These are phyloP conservation scores for Urophycis tenuis DNA, from an alignment of 2,797 vertebrate species.

Conservation along the genomic window DNA sequence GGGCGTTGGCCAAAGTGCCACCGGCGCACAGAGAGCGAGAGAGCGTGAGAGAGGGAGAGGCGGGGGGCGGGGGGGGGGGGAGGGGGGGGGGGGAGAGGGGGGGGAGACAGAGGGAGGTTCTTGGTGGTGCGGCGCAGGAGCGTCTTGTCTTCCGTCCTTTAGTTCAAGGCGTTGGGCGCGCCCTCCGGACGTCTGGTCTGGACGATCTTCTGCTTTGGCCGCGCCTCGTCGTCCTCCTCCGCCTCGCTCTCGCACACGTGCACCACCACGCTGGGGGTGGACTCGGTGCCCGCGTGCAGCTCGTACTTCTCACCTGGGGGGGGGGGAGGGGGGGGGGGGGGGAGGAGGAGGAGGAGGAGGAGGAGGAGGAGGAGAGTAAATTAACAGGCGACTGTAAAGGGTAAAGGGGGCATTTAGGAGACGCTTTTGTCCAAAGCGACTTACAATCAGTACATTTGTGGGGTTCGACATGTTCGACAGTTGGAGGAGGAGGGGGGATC, in stretches of 20 bases:
- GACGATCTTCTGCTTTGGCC: slow-evolving; percentile 87
- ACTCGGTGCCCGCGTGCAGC: slow-evolving; percentile 93
- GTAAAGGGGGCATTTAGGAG: no score
- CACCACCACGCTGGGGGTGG: slow-evolving; percentile 94
- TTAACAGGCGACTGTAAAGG: no score
- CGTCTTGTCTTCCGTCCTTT: slow-evolving; percentile 32
- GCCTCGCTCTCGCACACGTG: slow-evolving; percentile 92
- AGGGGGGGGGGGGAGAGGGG: neutral
- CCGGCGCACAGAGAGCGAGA: neutral
- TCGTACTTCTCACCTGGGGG: slow-evolving; percentile 90
- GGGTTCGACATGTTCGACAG: no score
- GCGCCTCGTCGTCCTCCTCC: slow-evolving; percentile 83
- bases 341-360: neutral
- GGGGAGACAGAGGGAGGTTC: neutral
- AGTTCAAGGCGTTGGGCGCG: slow-evolving; percentile 70
- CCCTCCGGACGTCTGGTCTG: slow-evolving; percentile 89
- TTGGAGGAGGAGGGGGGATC: no score
- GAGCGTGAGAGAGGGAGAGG: neutral
- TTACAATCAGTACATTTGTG: no score
- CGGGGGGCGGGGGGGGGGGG: neutral
- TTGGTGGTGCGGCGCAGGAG: neutral
- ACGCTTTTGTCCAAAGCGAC: no score
- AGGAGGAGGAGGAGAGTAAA: neutral
- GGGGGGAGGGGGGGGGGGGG: neutral
- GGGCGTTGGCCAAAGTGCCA: slow-evolving; percentile 23